Evolutionary conservation across 2,113 vertebrate species (phyloP), one percentile per base, ranked within the genome.

Genomic region (Neoarius graeffei): DNA sequence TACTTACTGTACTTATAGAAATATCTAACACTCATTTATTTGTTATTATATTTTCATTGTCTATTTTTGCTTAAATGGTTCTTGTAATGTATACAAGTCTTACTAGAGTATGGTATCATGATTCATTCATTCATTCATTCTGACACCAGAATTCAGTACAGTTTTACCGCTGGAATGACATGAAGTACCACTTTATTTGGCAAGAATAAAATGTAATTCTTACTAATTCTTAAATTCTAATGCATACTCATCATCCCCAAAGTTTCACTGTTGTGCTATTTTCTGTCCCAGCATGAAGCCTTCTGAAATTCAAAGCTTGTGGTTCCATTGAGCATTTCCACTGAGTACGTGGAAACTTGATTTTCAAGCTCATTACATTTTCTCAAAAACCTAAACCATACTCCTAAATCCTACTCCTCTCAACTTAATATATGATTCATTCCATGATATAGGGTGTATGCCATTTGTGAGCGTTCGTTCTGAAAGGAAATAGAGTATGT

Each of bases 361-460:
- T 77, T 20, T 23, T 48, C 71, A 8, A 48, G 9, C 7, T 4
- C 42, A 23, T 48, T 74, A 10, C 8, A 10, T 69, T 54, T 20
- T 50, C 42, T 66, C 42, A 69, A 20, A 56, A 84, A 84, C 50
- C 35, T 54, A 35, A 64, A 30, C 48, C 59, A 20, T 50, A n/a
- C 9, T 23, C 59, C 20, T 5, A 62, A n/a, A 5, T 23, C 59
- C 20, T 10, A 62, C 10, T 52, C 57, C 25, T 60, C 79, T 30
- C 14, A 77, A 15, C 79, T 86, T 30, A 79, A 56, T 84, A 71
- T 52, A 71, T 84, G 23, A 84, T 57, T 35, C 66, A 57, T 73
- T 42, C 77, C 14, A 30, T 14, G 10, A 54, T 54, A n/a, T 27
- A 57, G 13, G 52, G 13, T 56, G 13, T 52, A 48, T 23, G 23